A percentile compares a stretch with the other conserved stretches of the same genome.
Conservation (phyloP, 2,888 invertebrate genomes). For the Eupithecia inturbata region DNA sequence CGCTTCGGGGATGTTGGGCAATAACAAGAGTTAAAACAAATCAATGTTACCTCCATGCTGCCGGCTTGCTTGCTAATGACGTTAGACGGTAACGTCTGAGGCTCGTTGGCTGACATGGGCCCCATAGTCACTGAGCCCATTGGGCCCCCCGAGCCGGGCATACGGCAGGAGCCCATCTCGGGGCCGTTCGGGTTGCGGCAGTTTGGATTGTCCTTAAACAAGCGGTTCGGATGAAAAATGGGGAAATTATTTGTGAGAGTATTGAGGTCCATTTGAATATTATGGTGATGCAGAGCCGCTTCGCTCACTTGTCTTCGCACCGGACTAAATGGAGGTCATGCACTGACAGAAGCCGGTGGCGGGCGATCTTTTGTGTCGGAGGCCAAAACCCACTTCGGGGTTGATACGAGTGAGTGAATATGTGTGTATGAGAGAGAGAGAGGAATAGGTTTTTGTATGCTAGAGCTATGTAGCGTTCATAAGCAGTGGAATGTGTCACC, state of each 20-base stretch:
- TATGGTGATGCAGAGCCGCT: too few relatives aligned
- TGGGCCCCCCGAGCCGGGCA: constrained; percentile 72
- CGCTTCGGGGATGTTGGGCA: background rate
- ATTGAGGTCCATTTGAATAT: too few relatives aligned
- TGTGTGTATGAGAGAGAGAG: too few relatives aligned
- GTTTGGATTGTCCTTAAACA: constrained; percentile 73
- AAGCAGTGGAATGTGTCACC: background rate
- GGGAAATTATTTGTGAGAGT: too few relatives aligned
- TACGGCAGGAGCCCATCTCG: constrained; percentile 78
- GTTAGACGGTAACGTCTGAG: constrained; percentile 90
- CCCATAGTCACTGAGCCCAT: constrained; percentile 80
- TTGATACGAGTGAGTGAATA: too few relatives aligned
- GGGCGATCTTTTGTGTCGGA: too few relatives aligned
- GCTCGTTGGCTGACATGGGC: constrained; percentile 83
- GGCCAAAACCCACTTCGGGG: too few relatives aligned
- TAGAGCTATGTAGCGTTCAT: background rate
- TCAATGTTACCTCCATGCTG: constrained; percentile 88
- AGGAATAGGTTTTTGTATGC: background rate
- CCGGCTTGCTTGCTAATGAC: constrained; percentile 90
- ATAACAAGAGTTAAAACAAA: constrained; percentile 15
- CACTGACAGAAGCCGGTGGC: too few relatives aligned
- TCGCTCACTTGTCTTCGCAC: too few relatives aligned
- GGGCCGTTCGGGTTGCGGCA: constrained; percentile 78
- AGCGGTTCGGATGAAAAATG: background rate
- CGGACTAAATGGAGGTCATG: too few relatives aligned